These are phyloP conservation scores for Harpalus rufipes DNA, from an alignment of 2,888 invertebrate genomes.

Conservation along the genomic window DNA sequence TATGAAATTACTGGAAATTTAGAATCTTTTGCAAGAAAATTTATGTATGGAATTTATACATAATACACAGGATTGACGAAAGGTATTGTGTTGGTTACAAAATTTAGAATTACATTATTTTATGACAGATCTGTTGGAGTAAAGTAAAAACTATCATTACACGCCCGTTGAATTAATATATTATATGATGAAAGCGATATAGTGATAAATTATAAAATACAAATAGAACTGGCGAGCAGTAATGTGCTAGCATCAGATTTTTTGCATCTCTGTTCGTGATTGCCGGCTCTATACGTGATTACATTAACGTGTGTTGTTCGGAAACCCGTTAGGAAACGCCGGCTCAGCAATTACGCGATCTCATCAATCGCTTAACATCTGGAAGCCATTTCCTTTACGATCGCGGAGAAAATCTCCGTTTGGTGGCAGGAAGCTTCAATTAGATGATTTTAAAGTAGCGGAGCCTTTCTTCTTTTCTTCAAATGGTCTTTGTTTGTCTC, in stretches of 20 bases:
- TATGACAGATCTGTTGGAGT: no score
- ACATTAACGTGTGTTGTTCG: slow-evolving; percentile 66
- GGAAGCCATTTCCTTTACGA: slow-evolving; percentile 67
- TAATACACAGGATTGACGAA: no score
- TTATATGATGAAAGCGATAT: no score
- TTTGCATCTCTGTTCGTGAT: slow-evolving; percentile 46
- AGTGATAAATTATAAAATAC: no score
- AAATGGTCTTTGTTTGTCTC: slow-evolving; percentile 56
- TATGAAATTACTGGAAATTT: no score
- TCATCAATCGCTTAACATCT: slow-evolving; percentile 67
- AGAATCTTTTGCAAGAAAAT: no score
- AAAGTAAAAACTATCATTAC: no score
- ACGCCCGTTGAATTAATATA: no score
- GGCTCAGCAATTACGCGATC: slow-evolving; percentile 65
- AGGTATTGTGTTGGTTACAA: no score
- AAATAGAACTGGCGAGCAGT: no score
- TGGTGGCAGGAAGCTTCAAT: slow-evolving; percentile 62
- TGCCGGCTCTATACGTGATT: slow-evolving; percentile 52
- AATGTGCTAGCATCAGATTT: neutral
- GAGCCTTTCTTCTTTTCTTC: slow-evolving; percentile 59
- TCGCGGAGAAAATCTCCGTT: slow-evolving; percentile 45
- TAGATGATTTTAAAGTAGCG: slow-evolving; percentile 66
- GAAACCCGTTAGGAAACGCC: slow-evolving; percentile 66
- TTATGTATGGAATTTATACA: no score
- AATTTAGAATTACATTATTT: no score